Base-by-base conservation (phyloP, 2,797 vertebrate genomes). In the Molossus alvarezi region DNA sequence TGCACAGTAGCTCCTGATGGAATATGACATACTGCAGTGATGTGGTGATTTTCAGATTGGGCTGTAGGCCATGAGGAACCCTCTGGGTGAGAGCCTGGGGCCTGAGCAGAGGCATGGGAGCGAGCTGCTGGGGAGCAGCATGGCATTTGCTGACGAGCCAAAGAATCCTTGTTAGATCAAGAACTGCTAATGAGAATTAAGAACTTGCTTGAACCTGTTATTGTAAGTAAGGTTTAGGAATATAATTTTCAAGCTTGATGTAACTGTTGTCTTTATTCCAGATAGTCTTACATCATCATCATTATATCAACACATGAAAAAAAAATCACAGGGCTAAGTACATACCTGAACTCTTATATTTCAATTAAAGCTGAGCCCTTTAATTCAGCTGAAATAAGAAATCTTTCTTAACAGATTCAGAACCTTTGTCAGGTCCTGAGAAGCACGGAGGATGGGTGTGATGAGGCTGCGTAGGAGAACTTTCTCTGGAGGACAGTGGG, bases 1-100 rank as follows among this genome's bases (percentile, higher is more conserved):
- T 98, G 98, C 96, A 95, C 96, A 92, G 97, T 97, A 97, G 93
- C 62, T 98, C 94, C 97, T 98, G 97, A 97, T 98, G 97, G 98
- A 98, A 98, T 98, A 98, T 98, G 98, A 97, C 97, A 98, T 55
- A 95, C 90, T 97, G 94, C 97, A 97, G 95, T 9, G 88, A 97
- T 25, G 88, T 80, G 55, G 9, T 88, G 81, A 94, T 88, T 98
- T 97, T 95, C 89, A 98, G 97, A 96, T 92, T 1, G 60, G 97
- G 93, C 96, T 98, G 93, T 88, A 97, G 96, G 96, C 93, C 96
- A 96, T 98, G 97, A 98, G 90, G 94, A 94, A 1, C 72, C 91
- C 82, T 97, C 79, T 88, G 71, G 29, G 57, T 58, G 86, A 80
- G 80, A 69, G 88, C 87, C 10, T n/a, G 67, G 55, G 64, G 72